phyloP scores from a whole-genome alignment of 2,797 vertebrate species.

The Lerista edwardsae region DNA sequence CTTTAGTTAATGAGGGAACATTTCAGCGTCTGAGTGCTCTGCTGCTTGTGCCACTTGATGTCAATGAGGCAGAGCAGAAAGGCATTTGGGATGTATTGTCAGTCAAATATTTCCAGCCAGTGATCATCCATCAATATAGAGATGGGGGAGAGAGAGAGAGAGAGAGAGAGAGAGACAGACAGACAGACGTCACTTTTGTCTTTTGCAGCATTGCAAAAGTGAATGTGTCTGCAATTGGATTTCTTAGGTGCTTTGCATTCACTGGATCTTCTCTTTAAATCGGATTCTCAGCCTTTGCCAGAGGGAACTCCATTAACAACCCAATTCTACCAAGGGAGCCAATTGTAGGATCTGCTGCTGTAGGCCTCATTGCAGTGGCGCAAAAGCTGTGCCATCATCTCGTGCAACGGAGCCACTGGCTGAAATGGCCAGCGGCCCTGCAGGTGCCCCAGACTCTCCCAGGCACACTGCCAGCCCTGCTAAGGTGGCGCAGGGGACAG shows the following conservation, averaged over 20 bases:
- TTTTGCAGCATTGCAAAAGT: constrained; percentile 3
- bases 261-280: background rate
- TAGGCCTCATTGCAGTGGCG: too few relatives aligned
- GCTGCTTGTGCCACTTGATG: constrained; percentile 26
- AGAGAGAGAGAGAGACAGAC: too few relatives aligned
- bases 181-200: too few relatives aligned
- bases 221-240: constrained; percentile 4
- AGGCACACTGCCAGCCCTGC: too few relatives aligned
- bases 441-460: too few relatives aligned
- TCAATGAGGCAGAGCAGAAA: constrained; percentile 18
- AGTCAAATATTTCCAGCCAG: constrained; percentile 24
- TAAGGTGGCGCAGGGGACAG: too few relatives aligned
- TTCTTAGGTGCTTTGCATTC: background rate
- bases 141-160: background rate
- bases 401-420: too few relatives aligned
- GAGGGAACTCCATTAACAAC: background rate
- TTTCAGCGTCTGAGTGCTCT: constrained; percentile 33
- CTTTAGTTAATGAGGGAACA: constrained; percentile 42
- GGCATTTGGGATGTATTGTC: constrained; percentile 27
- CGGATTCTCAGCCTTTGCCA: background rate
- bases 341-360: too few relatives aligned
- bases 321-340: background rate
- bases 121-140: constrained; percentile 25
- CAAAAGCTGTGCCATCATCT: too few relatives aligned
- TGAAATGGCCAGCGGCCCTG: too few relatives aligned